These are phyloP conservation scores for Erinaceus europaeus DNA, from an alignment of 2,113 vertebrate species.

Conservation along the genomic window DNA sequence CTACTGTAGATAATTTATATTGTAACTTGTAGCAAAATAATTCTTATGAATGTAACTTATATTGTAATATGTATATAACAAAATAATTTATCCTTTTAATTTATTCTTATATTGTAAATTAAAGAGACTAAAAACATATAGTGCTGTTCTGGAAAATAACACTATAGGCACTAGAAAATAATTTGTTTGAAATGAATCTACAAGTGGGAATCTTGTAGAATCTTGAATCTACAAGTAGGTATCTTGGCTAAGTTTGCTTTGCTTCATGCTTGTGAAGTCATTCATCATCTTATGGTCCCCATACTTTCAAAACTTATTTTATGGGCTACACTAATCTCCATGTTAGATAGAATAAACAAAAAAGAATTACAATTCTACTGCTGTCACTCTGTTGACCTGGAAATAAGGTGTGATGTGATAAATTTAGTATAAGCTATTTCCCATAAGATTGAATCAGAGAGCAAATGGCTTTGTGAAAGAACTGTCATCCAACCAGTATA, in stretches of 20 bases:
- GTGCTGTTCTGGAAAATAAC: background rate
- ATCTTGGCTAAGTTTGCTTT: background rate
- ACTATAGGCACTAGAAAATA: background rate
- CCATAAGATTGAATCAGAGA: slow-evolving; percentile 54
- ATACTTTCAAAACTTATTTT: slow-evolving; percentile 1
- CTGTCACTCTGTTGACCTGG: slow-evolving; percentile 47
- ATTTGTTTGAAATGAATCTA: background rate
- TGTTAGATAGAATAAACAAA: background rate
- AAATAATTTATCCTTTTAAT: background rate
- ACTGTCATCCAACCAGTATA: slow-evolving; percentile 31
- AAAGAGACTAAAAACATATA: background rate
- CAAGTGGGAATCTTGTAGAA: background rate
- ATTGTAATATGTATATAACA: background rate
- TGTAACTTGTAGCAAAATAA: background rate
- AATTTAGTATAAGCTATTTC: slow-evolving; percentile 59
- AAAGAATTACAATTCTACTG: slow-evolving; percentile 21
- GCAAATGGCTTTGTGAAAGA: slow-evolving; percentile 64
- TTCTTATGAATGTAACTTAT: background rate
- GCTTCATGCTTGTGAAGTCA: background rate
- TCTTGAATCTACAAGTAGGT: too few species aligned
- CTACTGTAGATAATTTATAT: too few species aligned
- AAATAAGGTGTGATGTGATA: slow-evolving; percentile 58
- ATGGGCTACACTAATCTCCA: background rate
- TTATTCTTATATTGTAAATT: background rate
- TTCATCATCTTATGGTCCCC: background rate